These are phyloP conservation scores for Poicephalus gulielmi DNA, from an alignment of 2,113 vertebrate genomes.

Conservation along the genomic window DNA sequence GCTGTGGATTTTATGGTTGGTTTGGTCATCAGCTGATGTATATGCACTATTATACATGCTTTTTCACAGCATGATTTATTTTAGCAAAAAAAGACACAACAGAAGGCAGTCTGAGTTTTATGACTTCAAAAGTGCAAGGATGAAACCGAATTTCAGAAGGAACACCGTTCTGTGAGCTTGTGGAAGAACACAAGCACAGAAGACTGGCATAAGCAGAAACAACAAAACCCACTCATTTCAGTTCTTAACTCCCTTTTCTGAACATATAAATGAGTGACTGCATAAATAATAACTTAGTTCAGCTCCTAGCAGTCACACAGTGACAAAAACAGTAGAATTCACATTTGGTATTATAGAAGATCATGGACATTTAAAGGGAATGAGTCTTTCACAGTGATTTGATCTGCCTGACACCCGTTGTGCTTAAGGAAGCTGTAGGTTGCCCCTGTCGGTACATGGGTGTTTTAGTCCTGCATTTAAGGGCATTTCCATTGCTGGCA, in stretches of 20 bases:
- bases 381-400: neutral
- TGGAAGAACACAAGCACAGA: neutral
- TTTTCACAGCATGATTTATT: neutral
- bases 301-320: neutral
- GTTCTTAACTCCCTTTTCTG: neutral
- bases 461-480: neutral
- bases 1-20: neutral
- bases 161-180: neutral
- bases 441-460: neutral
- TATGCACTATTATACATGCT: neutral
- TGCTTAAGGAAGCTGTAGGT: neutral
- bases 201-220: neutral
- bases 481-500: neutral
- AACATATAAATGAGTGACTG: neutral
- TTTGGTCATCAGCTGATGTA: neutral
- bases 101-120: neutral
- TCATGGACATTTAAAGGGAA: neutral
- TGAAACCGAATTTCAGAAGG: neutral
- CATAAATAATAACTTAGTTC: neutral
- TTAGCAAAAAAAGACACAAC: neutral
- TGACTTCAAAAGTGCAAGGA: neutral
- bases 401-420: neutral
- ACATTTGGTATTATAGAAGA: neutral
- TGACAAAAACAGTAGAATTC: neutral
- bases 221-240: neutral